phyloP scores from a whole-genome alignment of 2,888 invertebrate genomes.

The Idaea dimidiata region DNA sequence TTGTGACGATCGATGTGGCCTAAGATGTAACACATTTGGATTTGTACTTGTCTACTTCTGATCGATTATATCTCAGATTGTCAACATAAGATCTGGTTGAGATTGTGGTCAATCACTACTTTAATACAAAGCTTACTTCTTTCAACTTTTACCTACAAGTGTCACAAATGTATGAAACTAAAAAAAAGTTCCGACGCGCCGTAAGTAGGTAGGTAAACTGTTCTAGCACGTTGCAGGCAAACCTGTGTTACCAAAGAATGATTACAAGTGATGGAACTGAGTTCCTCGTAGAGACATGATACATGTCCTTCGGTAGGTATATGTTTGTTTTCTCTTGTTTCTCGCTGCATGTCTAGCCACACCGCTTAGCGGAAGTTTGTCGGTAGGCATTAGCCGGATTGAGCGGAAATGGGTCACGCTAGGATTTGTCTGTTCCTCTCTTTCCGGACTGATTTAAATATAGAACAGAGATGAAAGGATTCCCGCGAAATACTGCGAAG shows the following conservation, averaged over 20 bases:
- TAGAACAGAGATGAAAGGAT: slow-evolving; percentile 51
- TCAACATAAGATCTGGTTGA: background rate
- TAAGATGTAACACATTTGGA: background rate
- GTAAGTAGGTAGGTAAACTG: too few relatives aligned
- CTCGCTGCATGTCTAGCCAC: slow-evolving; percentile 39
- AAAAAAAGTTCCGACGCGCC: too few relatives aligned
- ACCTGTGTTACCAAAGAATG: background rate
- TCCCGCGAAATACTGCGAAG: slow-evolving; percentile 14
- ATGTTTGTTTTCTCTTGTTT: background rate
- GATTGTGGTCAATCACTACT: background rate
- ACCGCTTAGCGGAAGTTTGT: slow-evolving; percentile 45
- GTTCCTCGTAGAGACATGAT: too few relatives aligned
- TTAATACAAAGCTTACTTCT: background rate
- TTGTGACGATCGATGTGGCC: too few relatives aligned
- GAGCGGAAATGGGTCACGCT: slow-evolving; percentile 74
- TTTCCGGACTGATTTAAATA: slow-evolving; percentile 75
- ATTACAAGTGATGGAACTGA: too few relatives aligned
- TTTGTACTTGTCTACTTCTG: background rate
- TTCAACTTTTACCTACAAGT: background rate
- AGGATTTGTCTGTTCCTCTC: slow-evolving; percentile 66
- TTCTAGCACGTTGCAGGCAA: background rate
- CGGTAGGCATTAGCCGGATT: slow-evolving; percentile 66
- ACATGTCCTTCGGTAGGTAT: too few relatives aligned
- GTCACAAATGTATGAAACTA: background rate
- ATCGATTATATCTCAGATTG: background rate